These are phyloP conservation scores for Maniola hyperantus DNA, from an alignment of 2,888 invertebrate species.

Conservation along the genomic window DNA sequence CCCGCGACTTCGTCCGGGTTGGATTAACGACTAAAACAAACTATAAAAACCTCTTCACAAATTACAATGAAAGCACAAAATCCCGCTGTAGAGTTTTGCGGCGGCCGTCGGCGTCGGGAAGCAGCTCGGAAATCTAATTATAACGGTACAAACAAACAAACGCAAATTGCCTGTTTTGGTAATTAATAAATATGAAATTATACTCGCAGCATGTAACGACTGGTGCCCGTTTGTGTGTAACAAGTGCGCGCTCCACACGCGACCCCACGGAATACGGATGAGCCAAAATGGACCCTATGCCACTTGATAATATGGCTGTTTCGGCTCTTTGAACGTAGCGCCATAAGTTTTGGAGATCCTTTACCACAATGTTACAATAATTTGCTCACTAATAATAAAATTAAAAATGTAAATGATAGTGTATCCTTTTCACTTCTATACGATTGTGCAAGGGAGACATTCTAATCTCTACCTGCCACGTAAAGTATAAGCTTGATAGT, in stretches of 20 bases:
- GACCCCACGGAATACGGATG: constrained; percentile 15
- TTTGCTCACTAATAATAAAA: neutral
- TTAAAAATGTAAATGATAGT: neutral
- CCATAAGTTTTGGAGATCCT: neutral
- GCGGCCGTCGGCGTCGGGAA: neutral
- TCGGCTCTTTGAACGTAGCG: neutral
- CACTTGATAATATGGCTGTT: neutral
- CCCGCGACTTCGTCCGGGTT: no score
- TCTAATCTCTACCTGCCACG: no score
- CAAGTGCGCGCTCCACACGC: constrained; percentile 41
- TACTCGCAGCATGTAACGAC: constrained; percentile 37
- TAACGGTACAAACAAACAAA: constrained; percentile 43
- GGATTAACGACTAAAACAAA: no score
- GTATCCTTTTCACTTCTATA: no score
- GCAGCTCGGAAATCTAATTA: constrained; percentile 48
- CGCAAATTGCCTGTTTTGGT: constrained; percentile 44
- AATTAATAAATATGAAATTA: constrained; percentile 47
- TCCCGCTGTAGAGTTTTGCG: neutral
- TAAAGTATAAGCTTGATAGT: no score
- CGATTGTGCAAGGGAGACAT: no score
- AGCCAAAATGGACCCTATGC: neutral
- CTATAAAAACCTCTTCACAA: neutral
- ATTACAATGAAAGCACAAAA: neutral
- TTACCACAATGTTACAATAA: neutral
- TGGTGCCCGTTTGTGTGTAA: constrained; percentile 35